A percentile compares a stretch with the other conserved stretches of the same genome.
phyloP scores from a whole-genome alignment of 1,140 invertebrate genomes.

The Branchinecta lindahli region DNA sequence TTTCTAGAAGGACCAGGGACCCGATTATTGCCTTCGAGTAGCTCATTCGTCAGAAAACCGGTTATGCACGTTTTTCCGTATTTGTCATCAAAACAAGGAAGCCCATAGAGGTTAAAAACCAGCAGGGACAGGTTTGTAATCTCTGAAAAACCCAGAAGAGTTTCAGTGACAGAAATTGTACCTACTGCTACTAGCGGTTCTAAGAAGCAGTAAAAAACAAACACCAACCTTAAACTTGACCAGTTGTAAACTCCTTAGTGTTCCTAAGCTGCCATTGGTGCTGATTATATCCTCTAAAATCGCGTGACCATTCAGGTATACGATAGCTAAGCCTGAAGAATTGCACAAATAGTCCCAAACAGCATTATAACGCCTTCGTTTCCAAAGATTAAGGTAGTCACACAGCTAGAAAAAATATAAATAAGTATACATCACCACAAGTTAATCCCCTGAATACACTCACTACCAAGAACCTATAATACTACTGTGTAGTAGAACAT shows the following conservation, averaged over 20 bases:
- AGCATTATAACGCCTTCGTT: not conserved
- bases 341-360: not conserved
- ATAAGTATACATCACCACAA: not conserved
- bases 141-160: too few species aligned
- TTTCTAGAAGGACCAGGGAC: too few species aligned
- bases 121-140: too few species aligned
- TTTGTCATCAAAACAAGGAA: too few species aligned
- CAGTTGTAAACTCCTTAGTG: not conserved
- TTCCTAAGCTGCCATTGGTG: not conserved
- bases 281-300: not conserved
- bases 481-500: too few species aligned
- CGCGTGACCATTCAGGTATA: not conserved
- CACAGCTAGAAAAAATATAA: not conserved
- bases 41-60: too few species aligned
- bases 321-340: not conserved
- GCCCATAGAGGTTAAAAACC: too few species aligned
- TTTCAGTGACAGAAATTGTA: too few species aligned
- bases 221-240: constrained; percentile 1
- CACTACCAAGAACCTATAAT: too few species aligned
- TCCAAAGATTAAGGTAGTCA: not conserved
- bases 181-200: not conserved
- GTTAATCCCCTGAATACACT: too few species aligned
- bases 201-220: not conserved
- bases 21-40: too few species aligned
- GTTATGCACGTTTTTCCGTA: too few species aligned